These are phyloP conservation scores for Hycleus phaleratus DNA, from an alignment of 1,140 invertebrate genomes.

Conservation along the genomic window DNA sequence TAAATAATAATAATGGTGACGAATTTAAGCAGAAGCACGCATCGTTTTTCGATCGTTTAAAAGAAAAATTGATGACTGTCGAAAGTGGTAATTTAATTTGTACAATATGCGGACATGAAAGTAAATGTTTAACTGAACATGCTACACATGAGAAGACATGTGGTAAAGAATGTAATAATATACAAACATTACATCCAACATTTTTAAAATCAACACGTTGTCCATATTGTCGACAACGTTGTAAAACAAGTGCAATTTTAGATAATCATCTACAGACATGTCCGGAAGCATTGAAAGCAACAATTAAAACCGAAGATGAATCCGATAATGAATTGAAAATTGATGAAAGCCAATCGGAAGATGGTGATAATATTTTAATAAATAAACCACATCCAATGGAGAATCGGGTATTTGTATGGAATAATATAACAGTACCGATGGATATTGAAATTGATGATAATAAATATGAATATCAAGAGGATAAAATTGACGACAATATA, in stretches of 20 bases:
- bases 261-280: conserved; percentile 65
- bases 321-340: conserved; percentile 39
- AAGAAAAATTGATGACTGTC: conserved; percentile 57
- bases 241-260: conserved; percentile 72
- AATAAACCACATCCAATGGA: conserved; percentile 60
- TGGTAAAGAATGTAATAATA: conserved; percentile 44
- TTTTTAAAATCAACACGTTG: conserved; percentile 67
- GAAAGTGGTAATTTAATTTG: conserved; percentile 52
- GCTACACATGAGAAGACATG: conserved; percentile 66
- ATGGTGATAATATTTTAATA: conserved; percentile 31
- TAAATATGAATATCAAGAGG: conserved; percentile 36
- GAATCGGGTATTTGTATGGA: conserved; percentile 70
- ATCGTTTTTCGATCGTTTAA: conserved; percentile 74
- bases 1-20: conserved; percentile 3
- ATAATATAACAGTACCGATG: conserved; percentile 45
- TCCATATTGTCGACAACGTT: conserved; percentile 74
- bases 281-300: conserved; percentile 43
- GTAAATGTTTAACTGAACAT: conserved; percentile 77
- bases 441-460: conserved; percentile 39
- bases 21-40: conserved; percentile 60
- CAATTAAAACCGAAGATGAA: conserved; percentile 20
- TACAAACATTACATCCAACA: conserved; percentile 34
- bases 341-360: conserved; percentile 27
- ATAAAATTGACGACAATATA: conserved; percentile 34
- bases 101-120: conserved; percentile 66